A percentile compares a stretch with the other conserved stretches of the same genome.
phyloP scores from a whole-genome alignment of 2,113 vertebrate species.

The Cinclus cinclus region DNA sequence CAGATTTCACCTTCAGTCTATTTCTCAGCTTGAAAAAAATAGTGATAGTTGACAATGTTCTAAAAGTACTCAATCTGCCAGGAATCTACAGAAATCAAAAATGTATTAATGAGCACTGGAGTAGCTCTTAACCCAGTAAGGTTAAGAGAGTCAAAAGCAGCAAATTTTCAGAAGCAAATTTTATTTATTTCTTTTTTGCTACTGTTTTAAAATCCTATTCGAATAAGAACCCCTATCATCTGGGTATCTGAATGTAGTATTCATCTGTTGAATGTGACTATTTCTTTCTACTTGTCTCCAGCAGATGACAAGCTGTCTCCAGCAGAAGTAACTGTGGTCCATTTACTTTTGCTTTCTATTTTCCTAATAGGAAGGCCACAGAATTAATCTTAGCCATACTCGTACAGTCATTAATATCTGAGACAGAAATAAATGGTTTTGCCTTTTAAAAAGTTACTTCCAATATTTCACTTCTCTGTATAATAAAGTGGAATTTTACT shows the following conservation, averaged over 20 bases:
- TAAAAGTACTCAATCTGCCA: background rate
- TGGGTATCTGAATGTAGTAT: background rate
- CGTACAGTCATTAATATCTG: background rate
- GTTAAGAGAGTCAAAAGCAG: background rate
- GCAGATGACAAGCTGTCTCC: background rate
- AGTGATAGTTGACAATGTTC: background rate
- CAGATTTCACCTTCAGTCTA: background rate
- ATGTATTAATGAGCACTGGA: background rate
- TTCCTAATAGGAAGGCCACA: background rate
- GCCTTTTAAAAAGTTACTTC: background rate
- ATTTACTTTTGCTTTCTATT: background rate
- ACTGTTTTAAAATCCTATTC: background rate
- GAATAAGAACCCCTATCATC: background rate
- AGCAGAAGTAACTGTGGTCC: background rate
- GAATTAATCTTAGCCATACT: background rate
- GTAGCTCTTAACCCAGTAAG: background rate
- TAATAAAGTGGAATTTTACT: background rate
- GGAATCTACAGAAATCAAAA: background rate
- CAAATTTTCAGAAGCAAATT: background rate
- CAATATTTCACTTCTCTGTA: background rate
- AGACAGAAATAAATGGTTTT: background rate
- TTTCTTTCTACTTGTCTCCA: background rate
- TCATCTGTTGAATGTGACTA: background rate
- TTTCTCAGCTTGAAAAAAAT: background rate
- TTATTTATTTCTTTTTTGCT: background rate